Base-by-base conservation (phyloP, 2,797 vertebrate genomes). In the Discoglossus pictus region DNA sequence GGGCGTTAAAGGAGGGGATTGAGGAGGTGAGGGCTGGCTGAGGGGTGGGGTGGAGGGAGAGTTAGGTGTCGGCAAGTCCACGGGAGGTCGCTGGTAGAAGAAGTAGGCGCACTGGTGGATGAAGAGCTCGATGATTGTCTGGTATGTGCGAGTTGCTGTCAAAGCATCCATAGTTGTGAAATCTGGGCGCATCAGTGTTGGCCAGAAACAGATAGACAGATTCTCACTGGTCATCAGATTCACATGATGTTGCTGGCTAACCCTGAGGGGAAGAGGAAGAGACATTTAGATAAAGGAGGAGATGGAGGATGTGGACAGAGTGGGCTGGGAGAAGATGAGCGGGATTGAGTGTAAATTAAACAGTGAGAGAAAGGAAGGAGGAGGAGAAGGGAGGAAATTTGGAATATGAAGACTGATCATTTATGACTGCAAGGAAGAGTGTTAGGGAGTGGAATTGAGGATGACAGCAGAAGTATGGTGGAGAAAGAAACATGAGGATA, bases 121-220 rank as follows among this genome's bases (percentile, higher is more conserved):
- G 90, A 98, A 98, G 80, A 86, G 87, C 87, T 98, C 96, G 24
- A 98, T 97, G 95, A 98, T 98, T 92, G 96, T 98, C 94, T 98
- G 95, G 85, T 98, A 96, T 84, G 94, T 96, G 61, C 94, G 90
- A 0, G 96, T 97, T 82, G 94, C 94, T 0, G 96, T 98, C 76
- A 98, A 91, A 0, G 96, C 96, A 0, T 98, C 96, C 95, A 98
- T 97, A 12, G 95, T 97, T 86, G 93, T 90, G 87, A 98, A 98
- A 79, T 96, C 96, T 0, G 96, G 96, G 11, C 94, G 74, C 96
- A 98, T 98, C 68, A 98, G 68, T 0, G 96, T 98, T 36, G 96
- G 96, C 96, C 96, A 98, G 87, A 98, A 98, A 80, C 96, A 98
- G 86, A 98, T 98, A 82, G 96, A 98, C 63, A 98, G 81, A 87